Conservation (phyloP, 2,888 invertebrate species). For the Drosophila ochracea region DNA sequence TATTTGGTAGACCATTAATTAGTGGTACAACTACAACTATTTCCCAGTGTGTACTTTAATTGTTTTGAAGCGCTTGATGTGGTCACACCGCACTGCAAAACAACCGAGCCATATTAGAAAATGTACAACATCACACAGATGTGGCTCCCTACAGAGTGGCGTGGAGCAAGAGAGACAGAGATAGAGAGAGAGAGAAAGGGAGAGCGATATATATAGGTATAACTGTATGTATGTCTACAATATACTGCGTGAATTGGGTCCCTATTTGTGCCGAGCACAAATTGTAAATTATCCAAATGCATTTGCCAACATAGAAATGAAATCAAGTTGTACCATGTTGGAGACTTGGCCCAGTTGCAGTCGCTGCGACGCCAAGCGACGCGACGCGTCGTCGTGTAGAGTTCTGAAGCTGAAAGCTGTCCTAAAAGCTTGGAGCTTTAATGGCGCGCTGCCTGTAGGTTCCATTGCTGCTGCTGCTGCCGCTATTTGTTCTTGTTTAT, state of each 20-base stretch:
- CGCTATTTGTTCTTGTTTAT: slow-evolving; percentile 18
- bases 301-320: slow-evolving; percentile 36
- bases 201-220: background rate
- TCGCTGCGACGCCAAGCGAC: slow-evolving; percentile 17
- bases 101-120: slow-evolving; percentile 5
- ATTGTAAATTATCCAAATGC: slow-evolving; percentile 46
- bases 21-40: slow-evolving; percentile 4
- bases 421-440: slow-evolving; percentile 50
- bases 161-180: background rate
- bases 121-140: slow-evolving; percentile 17
- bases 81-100: slow-evolving; percentile 43
- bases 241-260: slow-evolving; percentile 5
- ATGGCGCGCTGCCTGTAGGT: slow-evolving; percentile 42
- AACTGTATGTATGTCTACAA: slow-evolving; percentile 8
- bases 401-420: slow-evolving; percentile 57
- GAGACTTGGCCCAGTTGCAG: slow-evolving; percentile 61
- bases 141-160: background rate
- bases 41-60: slow-evolving; percentile 28
- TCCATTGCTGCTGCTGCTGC: slow-evolving; percentile 25
- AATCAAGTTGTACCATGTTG: slow-evolving; percentile 46
- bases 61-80: slow-evolving; percentile 29
- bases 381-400: slow-evolving; percentile 43
- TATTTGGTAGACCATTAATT: slow-evolving; percentile 35
- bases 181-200: background rate
- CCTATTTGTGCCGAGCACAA: slow-evolving; percentile 6